These are phyloP conservation scores for Camarhynchus parvulus DNA, from an alignment of 2,113 vertebrate genomes.

Conservation along the genomic window DNA sequence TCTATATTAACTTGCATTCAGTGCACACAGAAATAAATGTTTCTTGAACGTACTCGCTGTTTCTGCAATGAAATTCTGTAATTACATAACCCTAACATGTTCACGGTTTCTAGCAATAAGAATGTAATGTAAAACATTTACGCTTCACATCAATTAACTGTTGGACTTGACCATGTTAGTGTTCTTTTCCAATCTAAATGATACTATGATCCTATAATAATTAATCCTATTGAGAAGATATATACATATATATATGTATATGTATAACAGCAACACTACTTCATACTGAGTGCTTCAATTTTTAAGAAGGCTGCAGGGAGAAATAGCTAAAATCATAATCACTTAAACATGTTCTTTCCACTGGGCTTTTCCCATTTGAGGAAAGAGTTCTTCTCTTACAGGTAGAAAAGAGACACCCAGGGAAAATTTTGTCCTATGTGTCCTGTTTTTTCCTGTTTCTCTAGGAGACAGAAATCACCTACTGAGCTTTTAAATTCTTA, in stretches of 20 bases:
- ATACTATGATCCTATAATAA: not conserved
- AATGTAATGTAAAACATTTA: not conserved
- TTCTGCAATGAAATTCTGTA: not conserved
- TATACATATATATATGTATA: not conserved
- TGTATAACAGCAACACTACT: not conserved
- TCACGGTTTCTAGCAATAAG: not conserved
- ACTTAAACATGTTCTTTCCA: not conserved
- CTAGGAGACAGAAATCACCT: not conserved
- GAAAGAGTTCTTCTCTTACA: not conserved
- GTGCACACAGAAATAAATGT: not conserved
- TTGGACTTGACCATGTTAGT: not conserved
- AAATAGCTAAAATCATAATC: not conserved
- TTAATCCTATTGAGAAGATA: not conserved
- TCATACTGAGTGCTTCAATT: fast-evolving
- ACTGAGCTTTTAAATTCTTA: not conserved
- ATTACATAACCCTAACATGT: not conserved
- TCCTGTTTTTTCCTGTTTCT: not conserved
- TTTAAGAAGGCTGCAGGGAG: not conserved
- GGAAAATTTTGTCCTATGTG: not conserved
- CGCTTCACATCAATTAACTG: not conserved
- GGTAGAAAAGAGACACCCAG: not conserved
- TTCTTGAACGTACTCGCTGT: not conserved
- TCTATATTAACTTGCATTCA: not conserved
- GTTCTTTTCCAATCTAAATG: not conserved
- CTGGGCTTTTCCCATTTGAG: not conserved